Evolutionary conservation across 2,797 vertebrate species (phyloP).

Genomic region (Poeciliopsis infans): DNA sequence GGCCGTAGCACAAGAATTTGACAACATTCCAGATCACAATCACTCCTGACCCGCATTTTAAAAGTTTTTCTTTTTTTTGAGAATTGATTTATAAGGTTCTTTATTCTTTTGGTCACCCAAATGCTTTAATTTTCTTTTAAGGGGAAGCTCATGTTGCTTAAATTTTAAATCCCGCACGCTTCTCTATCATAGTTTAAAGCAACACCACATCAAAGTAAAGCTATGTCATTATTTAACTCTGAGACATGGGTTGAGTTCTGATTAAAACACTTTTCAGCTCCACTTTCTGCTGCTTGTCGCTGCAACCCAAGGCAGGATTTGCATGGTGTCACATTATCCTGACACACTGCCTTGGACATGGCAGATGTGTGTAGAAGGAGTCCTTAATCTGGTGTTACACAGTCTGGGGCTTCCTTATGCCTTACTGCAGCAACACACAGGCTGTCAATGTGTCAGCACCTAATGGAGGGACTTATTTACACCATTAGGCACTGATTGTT

Average conservation of each 20-base stretch:
- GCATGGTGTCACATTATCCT: constrained; percentile 34
- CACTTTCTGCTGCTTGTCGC: constrained; percentile 22
- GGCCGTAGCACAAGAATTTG: background rate
- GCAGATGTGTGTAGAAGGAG: constrained; percentile 65
- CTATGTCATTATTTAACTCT: constrained; percentile 7
- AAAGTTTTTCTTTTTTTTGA: background rate
- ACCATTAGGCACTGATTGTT: constrained; percentile 52
- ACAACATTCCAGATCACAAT: background rate
- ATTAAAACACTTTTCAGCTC: constrained; percentile 37
- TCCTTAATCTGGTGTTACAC: constrained; percentile 72
- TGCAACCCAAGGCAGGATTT: constrained; percentile 46
- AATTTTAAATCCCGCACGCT: background rate
- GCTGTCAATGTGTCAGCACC: constrained; percentile 48
- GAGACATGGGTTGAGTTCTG: constrained; percentile 19
- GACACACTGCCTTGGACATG: constrained; percentile 36
- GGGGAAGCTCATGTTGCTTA: background rate
- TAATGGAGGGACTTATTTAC: constrained; percentile 64
- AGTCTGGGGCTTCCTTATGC: constrained; percentile 56
- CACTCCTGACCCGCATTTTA: background rate
- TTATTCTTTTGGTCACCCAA: background rate
- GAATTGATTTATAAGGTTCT: background rate
- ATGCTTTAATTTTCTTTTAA: background rate
- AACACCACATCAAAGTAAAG: constrained; percentile 13
- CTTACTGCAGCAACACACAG: constrained; percentile 55
- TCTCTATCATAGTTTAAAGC: background rate